phyloP scores from a whole-genome alignment of 2,888 invertebrate genomes.

The Caenorhabditis angaria region DNA sequence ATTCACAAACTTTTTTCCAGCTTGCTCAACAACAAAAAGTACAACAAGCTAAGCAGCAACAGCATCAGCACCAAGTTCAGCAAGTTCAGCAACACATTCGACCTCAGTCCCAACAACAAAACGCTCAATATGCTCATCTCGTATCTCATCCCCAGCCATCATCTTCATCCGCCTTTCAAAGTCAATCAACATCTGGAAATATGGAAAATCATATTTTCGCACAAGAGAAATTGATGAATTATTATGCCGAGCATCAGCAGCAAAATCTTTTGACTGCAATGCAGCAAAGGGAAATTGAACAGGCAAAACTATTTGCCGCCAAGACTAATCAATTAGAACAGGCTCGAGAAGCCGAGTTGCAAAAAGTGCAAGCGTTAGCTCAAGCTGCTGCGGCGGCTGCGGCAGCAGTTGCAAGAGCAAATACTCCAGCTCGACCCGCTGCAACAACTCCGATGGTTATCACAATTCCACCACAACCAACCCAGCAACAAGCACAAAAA shows the following conservation, averaged over 20 bases:
- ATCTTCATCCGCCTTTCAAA: no score
- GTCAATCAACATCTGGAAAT: not conserved
- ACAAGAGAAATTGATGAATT: not conserved
- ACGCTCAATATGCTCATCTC: conserved; percentile 5
- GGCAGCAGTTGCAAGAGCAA: no score
- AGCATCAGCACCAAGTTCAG: conserved; percentile 5
- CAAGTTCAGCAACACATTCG: not conserved
- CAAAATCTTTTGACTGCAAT: not conserved
- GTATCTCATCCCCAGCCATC: not conserved
- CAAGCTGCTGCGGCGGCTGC: not conserved
- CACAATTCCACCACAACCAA: conserved; percentile 1
- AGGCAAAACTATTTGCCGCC: not conserved
- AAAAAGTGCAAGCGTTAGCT: not conserved
- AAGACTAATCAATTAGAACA: not conserved
- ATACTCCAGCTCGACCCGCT: not conserved
- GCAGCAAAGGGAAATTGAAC: not conserved
- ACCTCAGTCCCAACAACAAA: not conserved
- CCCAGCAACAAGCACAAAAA: conserved; percentile 16
- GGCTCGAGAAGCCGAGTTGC: not conserved
- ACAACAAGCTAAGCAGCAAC: conserved; percentile 21
- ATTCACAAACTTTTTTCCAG: no score
- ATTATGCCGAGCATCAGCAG: not conserved
- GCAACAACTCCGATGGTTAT: conserved; percentile 5
- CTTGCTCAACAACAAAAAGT: conserved; percentile 10
- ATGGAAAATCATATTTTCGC: not conserved